A percentile compares a stretch with the other conserved stretches of the same genome.
phyloP scores from a whole-genome alignment of 2,888 invertebrate genomes.

The Lasioglossum morio region DNA sequence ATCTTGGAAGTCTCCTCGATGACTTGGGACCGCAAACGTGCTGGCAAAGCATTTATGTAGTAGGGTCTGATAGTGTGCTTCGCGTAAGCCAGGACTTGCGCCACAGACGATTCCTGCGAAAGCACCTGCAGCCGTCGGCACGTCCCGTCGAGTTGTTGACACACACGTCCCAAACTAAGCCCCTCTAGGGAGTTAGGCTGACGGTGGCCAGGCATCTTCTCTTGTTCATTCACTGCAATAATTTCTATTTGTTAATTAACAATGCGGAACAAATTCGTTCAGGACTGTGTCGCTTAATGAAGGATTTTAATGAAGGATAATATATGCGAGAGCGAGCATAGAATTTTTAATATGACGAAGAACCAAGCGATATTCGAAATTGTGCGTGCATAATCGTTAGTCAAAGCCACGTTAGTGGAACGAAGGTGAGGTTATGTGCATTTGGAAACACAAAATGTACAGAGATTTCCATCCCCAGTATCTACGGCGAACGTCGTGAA shows the following conservation, averaged over 20 bases:
- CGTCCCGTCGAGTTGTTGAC: constrained; percentile 82
- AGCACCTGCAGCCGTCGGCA: constrained; percentile 83
- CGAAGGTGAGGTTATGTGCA: constrained; percentile 53
- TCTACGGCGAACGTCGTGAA: not conserved
- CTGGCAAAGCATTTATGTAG: constrained; percentile 82
- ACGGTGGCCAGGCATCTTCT: constrained; percentile 82
- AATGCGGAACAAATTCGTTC: not conserved
- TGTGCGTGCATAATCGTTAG: not conserved
- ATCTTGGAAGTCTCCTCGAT: constrained; percentile 82
- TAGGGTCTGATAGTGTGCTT: constrained; percentile 82
- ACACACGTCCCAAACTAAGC: constrained; percentile 83
- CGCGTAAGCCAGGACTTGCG: constrained; percentile 80
- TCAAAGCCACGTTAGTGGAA: not conserved
- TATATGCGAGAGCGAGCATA: not conserved
- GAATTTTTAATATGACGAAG: not conserved
- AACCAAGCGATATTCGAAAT: not conserved
- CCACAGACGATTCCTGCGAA: constrained; percentile 82
- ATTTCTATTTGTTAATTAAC: constrained; percentile 23
- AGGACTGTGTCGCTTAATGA: not conserved
- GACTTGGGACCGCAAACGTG: constrained; percentile 80
- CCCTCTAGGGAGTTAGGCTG: constrained; percentile 82
- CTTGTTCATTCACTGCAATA: constrained; percentile 77
- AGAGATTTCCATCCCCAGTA: not conserved
- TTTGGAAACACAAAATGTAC: not conserved
- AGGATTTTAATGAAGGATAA: not conserved